Evolutionary conservation across 2,113 vertebrate genomes (phyloP).

Genomic region (Thunnus thynnus): DNA sequence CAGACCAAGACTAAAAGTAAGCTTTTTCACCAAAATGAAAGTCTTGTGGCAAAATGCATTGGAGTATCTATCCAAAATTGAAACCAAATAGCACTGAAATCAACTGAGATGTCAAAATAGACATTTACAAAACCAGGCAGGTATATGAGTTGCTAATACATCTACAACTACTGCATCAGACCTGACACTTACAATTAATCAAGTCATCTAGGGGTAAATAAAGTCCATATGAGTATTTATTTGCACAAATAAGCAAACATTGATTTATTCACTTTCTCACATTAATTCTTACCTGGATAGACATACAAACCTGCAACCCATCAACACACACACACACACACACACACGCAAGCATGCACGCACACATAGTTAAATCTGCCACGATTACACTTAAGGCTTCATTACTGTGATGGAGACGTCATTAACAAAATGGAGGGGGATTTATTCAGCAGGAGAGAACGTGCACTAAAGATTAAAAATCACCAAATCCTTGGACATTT

Average conservation of each 20-base stretch:
- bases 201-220: background rate
- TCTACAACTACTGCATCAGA: too few species aligned
- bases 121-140: too few species aligned
- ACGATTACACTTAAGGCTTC: constrained; percentile 48
- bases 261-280: background rate
- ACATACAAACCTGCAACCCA: background rate
- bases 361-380: constrained; percentile 5
- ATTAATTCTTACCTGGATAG: constrained; percentile 6
- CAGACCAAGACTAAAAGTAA: too few species aligned
- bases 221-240: background rate
- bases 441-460: constrained; percentile 52
- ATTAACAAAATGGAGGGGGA: constrained; percentile 71
- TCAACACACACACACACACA: constrained; percentile 7
- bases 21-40: too few species aligned
- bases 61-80: too few species aligned
- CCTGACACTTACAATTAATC: too few species aligned
- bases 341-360: constrained; percentile 15
- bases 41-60: too few species aligned
- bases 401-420: constrained; percentile 72
- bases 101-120: too few species aligned
- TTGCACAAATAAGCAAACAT: background rate
- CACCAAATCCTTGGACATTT: constrained; percentile 56
- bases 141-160: too few species aligned
- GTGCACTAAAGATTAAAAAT: constrained; percentile 65
- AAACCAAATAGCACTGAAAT: too few species aligned